phyloP scores from a whole-genome alignment of 1,140 invertebrate species.

The Apocrypta bakeri region DNA sequence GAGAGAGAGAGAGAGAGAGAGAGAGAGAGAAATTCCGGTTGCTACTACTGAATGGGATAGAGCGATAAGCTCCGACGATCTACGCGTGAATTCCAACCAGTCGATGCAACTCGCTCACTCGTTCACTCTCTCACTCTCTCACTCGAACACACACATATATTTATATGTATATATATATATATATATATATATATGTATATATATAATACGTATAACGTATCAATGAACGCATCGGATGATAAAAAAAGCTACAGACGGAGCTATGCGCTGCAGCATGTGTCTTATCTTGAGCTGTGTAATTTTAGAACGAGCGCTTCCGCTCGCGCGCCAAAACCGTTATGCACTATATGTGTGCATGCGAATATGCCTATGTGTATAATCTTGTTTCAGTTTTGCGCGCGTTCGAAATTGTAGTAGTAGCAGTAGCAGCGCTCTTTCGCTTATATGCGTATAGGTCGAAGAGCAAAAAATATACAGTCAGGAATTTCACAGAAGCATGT shows the following conservation, averaged over 20 bases:
- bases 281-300: background rate
- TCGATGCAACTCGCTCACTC: background rate
- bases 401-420: too few species aligned
- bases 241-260: background rate
- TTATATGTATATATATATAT: too few species aligned
- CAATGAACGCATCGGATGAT: background rate
- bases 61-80: slow-evolving; percentile 7
- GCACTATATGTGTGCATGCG: background rate
- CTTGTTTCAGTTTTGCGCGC: background rate
- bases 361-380: background rate
- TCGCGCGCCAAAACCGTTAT: background rate
- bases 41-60: slow-evolving; percentile 3
- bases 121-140: background rate
- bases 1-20: too few species aligned
- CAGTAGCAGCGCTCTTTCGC: too few species aligned
- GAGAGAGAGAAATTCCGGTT: too few species aligned
- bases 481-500: background rate
- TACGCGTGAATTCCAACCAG: slow-evolving; percentile 3
- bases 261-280: background rate
- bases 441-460: background rate
- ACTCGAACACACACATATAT: too few species aligned
- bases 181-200: background rate
- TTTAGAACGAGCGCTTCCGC: background rate
- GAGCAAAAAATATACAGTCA: background rate
- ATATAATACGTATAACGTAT: background rate